Evolutionary conservation across 2,113 vertebrate species (phyloP).

Genomic region (Gnathonemus longibarbis): DNA sequence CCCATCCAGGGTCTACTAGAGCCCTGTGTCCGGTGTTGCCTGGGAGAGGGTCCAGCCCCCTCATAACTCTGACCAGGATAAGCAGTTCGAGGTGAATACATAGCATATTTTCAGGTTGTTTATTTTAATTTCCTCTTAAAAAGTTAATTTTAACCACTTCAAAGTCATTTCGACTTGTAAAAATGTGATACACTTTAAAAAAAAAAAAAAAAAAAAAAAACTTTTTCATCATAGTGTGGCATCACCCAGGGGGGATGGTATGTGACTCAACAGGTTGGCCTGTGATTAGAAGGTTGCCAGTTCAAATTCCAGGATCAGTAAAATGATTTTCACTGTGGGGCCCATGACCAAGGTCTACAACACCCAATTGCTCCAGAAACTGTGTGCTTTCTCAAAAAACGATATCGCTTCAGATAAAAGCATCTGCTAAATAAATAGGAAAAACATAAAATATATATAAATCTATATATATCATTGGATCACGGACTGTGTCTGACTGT

Average conservation of each 20-base stretch:
- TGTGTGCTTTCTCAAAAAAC: neutral
- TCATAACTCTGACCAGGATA: neutral
- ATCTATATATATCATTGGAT: neutral
- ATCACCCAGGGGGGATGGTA: neutral
- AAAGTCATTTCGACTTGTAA: neutral
- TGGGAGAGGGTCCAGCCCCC: neutral
- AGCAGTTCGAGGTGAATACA: neutral
- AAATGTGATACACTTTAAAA: neutral
- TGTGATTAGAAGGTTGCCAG: neutral
- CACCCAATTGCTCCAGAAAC: neutral
- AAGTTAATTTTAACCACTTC: neutral
- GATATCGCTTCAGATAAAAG: neutral
- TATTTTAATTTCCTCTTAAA: neutral
- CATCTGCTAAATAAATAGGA: neutral
- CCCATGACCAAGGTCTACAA: neutral
- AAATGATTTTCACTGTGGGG: neutral
- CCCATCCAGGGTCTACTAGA: neutral
- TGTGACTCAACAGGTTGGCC: neutral
- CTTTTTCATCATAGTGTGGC: neutral
- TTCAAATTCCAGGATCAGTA: neutral
- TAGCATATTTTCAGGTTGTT: neutral
- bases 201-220: neutral
- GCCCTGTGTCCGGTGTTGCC: neutral
- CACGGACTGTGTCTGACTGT: neutral
- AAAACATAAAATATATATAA: neutral